Evolutionary conservation across 2,888 invertebrate genomes (phyloP).

Genomic region (Boloria euphrosyne): DNA sequence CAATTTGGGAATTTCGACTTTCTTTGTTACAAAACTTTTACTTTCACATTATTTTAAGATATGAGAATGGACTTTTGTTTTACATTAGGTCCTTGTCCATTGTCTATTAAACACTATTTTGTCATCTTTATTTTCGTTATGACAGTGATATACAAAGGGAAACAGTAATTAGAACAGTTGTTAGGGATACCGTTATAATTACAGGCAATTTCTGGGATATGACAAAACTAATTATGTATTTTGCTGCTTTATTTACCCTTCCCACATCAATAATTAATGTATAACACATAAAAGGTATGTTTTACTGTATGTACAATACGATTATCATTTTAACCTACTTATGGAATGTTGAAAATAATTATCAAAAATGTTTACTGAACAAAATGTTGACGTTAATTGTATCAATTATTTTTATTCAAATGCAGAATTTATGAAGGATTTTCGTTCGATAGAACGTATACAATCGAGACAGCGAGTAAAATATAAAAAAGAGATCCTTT

Average conservation of each 20-base stretch:
- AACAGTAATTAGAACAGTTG: conserved; percentile 15
- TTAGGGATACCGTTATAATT: conserved; percentile 17
- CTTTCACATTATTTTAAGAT: conserved; percentile 62
- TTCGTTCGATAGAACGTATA: no score
- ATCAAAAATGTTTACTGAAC: no score
- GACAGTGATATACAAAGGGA: not conserved
- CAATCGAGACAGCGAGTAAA: no score
- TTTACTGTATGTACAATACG: no score
- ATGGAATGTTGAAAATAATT: no score
- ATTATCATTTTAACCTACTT: no score
- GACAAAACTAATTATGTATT: not conserved
- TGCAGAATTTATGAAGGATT: no score
- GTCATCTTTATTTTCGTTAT: conserved; percentile 19
- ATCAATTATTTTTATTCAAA: no score
- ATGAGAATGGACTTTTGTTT: conserved; percentile 2
- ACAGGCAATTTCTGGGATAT: not conserved
- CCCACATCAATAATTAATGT: no score
- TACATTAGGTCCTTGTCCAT: not conserved
- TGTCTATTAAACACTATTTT: conserved; percentile 30
- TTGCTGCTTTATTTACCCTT: not conserved
- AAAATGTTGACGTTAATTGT: no score
- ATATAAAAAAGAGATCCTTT: conserved; percentile 14
- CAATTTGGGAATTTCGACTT: conserved; percentile 27
- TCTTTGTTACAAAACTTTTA: conserved; percentile 52
- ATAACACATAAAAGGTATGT: no score